phyloP scores from a whole-genome alignment of 1,140 invertebrate species.

The Dryas iulia region DNA sequence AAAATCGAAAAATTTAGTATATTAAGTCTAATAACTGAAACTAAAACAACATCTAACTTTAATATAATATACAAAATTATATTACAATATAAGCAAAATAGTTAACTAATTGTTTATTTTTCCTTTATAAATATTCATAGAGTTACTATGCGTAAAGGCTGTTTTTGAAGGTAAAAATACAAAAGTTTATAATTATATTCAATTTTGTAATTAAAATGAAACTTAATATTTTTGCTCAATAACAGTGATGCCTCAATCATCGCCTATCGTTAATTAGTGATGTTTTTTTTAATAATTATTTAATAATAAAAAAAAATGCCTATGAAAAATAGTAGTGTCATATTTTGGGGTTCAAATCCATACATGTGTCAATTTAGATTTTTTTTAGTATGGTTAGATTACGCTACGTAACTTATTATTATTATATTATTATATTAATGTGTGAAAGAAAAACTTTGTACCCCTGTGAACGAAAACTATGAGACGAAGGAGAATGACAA shows the following conservation, averaged over 20 bases:
- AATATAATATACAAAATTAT: background rate
- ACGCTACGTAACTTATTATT: no score
- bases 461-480: no score
- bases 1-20: no score
- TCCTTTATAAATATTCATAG: slow-evolving; percentile 54
- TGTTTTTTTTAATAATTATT: background rate
- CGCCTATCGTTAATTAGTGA: background rate
- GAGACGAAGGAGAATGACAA: no score
- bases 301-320: background rate
- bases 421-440: no score
- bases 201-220: slow-evolving; percentile 35
- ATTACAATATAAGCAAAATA: background rate
- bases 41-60: no score
- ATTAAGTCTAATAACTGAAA: no score
- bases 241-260: slow-evolving; percentile 21
- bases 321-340: background rate
- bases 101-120: slow-evolving; percentile 27
- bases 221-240: slow-evolving; percentile 25
- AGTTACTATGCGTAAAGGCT: slow-evolving; percentile 53
- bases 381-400: no score
- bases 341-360: no score
- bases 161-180: slow-evolving; percentile 51
- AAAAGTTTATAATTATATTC: slow-evolving; percentile 34
- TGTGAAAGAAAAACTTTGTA: no score
- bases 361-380: no score